Conservation (phyloP, 2,797 vertebrate genomes). For the Buphagus erythrorhynchus region DNA sequence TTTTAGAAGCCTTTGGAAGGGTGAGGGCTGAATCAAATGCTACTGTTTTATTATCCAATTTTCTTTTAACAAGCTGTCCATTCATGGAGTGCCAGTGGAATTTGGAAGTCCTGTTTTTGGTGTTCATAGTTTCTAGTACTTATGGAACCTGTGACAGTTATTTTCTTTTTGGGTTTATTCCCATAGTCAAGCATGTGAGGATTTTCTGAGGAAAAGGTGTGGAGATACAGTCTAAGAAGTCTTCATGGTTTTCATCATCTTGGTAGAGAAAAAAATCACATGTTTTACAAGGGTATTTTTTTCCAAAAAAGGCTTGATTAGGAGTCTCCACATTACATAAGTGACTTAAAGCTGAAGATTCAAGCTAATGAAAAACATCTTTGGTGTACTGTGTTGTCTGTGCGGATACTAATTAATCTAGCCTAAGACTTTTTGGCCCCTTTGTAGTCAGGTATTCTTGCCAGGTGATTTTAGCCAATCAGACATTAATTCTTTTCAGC, state of each 20-base stretch:
- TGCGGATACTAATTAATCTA: background rate
- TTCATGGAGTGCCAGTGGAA: background rate
- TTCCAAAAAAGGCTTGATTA: background rate
- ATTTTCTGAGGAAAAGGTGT: background rate
- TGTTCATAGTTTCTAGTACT: background rate
- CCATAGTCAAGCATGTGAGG: background rate
- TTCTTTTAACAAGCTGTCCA: slow-evolving; percentile 8
- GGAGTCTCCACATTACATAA: background rate
- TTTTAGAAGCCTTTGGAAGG: slow-evolving; percentile 19
- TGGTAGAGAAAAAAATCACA: background rate
- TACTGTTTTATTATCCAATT: slow-evolving; percentile 6
- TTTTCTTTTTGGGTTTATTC: background rate
- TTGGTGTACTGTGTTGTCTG: background rate
- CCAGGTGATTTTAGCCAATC: background rate
- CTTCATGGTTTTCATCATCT: background rate
- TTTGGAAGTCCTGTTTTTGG: background rate
- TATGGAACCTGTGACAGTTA: background rate
- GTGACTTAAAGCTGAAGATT: background rate
- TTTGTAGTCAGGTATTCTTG: background rate
- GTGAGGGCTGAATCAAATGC: background rate
- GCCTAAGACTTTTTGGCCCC: background rate
- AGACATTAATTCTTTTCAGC: background rate
- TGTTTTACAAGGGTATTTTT: background rate
- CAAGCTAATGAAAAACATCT: background rate
- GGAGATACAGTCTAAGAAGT: background rate